Evolutionary conservation across 2,797 vertebrate genomes (phyloP), one percentile per base, ranked within the genome.

Genomic region (Tympanoctomys barrerae): DNA sequence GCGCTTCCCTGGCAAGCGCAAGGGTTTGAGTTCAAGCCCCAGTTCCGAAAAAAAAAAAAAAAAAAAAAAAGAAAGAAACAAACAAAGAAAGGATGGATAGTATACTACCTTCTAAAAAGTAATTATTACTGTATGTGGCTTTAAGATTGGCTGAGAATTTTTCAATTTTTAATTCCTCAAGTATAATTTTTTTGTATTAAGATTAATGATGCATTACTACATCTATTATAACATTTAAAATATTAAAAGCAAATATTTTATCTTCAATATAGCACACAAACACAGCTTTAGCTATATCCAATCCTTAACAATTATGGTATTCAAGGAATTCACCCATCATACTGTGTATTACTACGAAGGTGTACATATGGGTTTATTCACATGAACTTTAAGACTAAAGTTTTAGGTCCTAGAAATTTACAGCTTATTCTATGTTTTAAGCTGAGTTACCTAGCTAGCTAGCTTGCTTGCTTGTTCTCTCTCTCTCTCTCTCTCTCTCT

Each of bases 101-200:
- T 42, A 42, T 52, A 52, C 49, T 10, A 52, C 49, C 49, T 88
- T 90, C 31, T 92, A 46, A 64, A 81, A 46, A 36, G 33, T 90
- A 87, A 93, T 13, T 46, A 79, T 42, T 89, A 87, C 28, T 46
- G 9, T 59, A 42, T 83, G 8, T 90, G 66, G 36, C 46, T 83
- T 91, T 0, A 88, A 54, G 68, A 75, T 13, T 77, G 68, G 36
- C 49, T 85, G 80, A 39, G 42, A 42, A 78, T 94, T 94, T 94
- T 84, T 92, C 9, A 89, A 66, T 81, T 87, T 85, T 73, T 70
- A 94, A 62, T 46, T 92, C n/a, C 64, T 94, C 24, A 75, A 42
- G 10, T 85, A n/a, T 9, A 62, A 62, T 52, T 86, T 94, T 81
- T 64, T 78, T 52, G 70, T 73, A 81, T 86, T 66, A 91, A 90